These are phyloP conservation scores for Rhingia campestris DNA, from an alignment of 2,888 invertebrate genomes.

Conservation along the genomic window DNA sequence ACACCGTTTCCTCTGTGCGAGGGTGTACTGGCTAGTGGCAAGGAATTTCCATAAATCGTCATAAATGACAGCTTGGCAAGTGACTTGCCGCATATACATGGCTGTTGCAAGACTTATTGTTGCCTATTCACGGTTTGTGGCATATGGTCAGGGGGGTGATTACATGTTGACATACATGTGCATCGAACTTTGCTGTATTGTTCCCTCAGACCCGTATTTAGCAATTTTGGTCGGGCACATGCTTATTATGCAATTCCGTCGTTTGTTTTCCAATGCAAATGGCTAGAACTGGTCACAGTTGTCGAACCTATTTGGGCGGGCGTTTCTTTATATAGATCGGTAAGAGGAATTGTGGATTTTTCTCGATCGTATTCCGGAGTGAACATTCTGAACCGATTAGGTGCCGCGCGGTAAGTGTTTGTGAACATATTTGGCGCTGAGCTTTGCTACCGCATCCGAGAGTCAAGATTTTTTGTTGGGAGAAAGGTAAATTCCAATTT, in stretches of 20 bases:
- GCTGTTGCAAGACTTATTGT: constrained; percentile 40
- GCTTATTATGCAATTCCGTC: neutral
- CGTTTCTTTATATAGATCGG: no score
- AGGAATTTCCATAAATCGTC: constrained; percentile 52
- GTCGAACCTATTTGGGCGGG: no score
- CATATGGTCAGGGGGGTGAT: constrained; percentile 44
- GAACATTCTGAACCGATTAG: no score
- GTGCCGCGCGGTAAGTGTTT: no score
- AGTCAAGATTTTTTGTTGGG: no score
- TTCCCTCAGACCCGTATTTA: neutral
- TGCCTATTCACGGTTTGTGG: constrained; percentile 25
- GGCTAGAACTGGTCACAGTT: no score
- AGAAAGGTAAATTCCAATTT: no score
- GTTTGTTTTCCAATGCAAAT: no score
- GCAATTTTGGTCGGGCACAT: constrained; percentile 15
- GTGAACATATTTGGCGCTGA: no score
- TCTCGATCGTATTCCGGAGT: no score
- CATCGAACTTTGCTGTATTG: constrained; percentile 11
- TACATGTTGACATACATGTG: neutral
- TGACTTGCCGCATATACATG: constrained; percentile 13
- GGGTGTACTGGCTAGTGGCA: neutral
- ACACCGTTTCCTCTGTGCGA: neutral
- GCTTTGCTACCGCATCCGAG: no score
- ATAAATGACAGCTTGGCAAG: constrained; percentile 32
- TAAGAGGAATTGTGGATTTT: no score